Conservation (phyloP, 1,140 invertebrate genomes). For the Sweltsa coloradensis region DNA sequence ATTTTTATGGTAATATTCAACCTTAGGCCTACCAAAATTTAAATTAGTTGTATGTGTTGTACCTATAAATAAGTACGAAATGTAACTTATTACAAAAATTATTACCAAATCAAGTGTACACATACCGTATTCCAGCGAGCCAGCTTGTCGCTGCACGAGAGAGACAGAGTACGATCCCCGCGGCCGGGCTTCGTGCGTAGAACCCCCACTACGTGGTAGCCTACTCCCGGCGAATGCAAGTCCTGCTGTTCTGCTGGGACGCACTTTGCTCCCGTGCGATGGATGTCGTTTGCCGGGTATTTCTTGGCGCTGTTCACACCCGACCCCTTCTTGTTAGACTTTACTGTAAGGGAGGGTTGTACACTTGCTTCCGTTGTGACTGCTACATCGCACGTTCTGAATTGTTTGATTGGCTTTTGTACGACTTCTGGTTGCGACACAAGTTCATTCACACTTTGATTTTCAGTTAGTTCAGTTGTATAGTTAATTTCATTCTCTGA, state of each 20-base stretch:
- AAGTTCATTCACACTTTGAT: too few species aligned
- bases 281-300: constrained; percentile 52
- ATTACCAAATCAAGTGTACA: constrained; percentile 43
- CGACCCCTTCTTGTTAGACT: too few species aligned
- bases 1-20: constrained; percentile 3
- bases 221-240: constrained; percentile 35
- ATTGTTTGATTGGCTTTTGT: too few species aligned
- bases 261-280: constrained; percentile 84
- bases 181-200: constrained; percentile 85
- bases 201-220: constrained; percentile 59
- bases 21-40: neutral
- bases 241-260: constrained; percentile 42
- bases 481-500: too few species aligned
- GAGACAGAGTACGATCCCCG: constrained; percentile 75
- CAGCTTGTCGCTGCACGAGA: constrained; percentile 91
- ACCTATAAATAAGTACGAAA: too few species aligned
- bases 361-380: too few species aligned
- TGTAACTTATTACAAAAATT: neutral
- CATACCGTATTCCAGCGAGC: constrained; percentile 76
- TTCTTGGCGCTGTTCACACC: too few species aligned
- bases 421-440: too few species aligned
- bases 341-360: too few species aligned
- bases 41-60: neutral
- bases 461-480: too few species aligned
- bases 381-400: too few species aligned